Conservation (phyloP, 2,888 invertebrate genomes). For the Athalia circularis region DNA sequence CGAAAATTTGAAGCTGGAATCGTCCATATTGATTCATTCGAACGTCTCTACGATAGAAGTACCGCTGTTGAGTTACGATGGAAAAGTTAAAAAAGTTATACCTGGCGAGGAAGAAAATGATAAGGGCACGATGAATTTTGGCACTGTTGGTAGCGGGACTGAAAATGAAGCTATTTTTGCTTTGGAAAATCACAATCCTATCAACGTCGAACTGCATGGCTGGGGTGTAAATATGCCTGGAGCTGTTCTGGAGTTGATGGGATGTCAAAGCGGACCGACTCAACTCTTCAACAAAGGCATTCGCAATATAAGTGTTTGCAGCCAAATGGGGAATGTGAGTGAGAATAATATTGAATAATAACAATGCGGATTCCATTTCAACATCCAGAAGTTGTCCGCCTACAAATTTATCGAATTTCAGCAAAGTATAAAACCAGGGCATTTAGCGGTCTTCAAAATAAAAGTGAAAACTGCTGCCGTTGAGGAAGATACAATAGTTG, state of each 20-base stretch:
- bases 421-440: conserved; percentile 77
- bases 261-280: conserved; percentile 77
- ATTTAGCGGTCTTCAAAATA: conserved; percentile 84
- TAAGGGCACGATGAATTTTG: conserved; percentile 77
- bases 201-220: conserved; percentile 79
- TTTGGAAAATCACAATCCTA: conserved; percentile 85
- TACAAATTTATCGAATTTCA: conserved; percentile 64
- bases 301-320: conserved; percentile 70
- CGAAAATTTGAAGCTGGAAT: conserved; percentile 78
- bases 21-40: conserved; percentile 81
- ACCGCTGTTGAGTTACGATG: conserved; percentile 84
- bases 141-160: conserved; percentile 80
- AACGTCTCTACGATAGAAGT: conserved; percentile 84
- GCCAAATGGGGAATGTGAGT: conserved; percentile 69
- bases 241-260: conserved; percentile 78
- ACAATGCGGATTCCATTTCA: conserved; percentile 8
- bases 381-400: not conserved
- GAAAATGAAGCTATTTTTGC: conserved; percentile 84
- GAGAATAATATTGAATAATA: not conserved
- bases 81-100: conserved; percentile 77
- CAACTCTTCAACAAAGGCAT: conserved; percentile 68
- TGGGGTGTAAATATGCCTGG: conserved; percentile 79
- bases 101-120: conserved; percentile 68
- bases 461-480: conserved; percentile 81
- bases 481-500: conserved; percentile 82